Percentiles rank a stretch among this genome's conserved stretches.
phyloP scores from a whole-genome alignment of 2,888 invertebrate species.

The Lypha dubia region DNA sequence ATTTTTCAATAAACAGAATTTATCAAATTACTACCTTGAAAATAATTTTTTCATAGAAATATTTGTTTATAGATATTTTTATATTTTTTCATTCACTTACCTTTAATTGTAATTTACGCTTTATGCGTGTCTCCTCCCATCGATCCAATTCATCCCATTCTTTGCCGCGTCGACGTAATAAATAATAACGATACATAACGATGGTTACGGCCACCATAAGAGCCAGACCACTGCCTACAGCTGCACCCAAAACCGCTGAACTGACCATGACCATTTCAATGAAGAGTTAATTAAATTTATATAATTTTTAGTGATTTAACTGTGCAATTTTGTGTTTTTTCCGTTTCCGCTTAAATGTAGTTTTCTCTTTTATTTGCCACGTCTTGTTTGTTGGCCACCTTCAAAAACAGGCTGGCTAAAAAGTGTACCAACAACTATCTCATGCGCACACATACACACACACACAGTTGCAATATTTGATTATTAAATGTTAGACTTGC shows the following conservation, averaged over 20 bases:
- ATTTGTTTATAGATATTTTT: too few species aligned
- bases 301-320: not conserved
- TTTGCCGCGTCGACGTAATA: conserved; percentile 85
- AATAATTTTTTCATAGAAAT: not conserved
- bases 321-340: conserved; percentile 26
- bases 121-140: conserved; percentile 84
- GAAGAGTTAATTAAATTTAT: conserved; percentile 45
- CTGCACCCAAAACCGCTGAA: conserved; percentile 88
- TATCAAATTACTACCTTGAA: not conserved
- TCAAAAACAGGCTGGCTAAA: not conserved
- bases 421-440: not conserved
- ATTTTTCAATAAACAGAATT: too few species aligned
- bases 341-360: conserved; percentile 22
- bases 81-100: conserved; percentile 74
- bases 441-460: not conserved
- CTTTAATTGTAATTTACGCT: conserved; percentile 82
- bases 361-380: conserved; percentile 5
- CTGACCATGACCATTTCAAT: conserved; percentile 85
- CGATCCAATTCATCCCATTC: conserved; percentile 86
- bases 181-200: conserved; percentile 87
- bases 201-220: conserved; percentile 87
- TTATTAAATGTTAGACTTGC: not conserved
- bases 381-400: not conserved
- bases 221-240: conserved; percentile 87
- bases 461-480: conserved; percentile 5